Evolutionary conservation across 2,113 vertebrate genomes (phyloP), one percentile per base, ranked within the genome.

Genomic region (Stigmatopora nigra): DNA sequence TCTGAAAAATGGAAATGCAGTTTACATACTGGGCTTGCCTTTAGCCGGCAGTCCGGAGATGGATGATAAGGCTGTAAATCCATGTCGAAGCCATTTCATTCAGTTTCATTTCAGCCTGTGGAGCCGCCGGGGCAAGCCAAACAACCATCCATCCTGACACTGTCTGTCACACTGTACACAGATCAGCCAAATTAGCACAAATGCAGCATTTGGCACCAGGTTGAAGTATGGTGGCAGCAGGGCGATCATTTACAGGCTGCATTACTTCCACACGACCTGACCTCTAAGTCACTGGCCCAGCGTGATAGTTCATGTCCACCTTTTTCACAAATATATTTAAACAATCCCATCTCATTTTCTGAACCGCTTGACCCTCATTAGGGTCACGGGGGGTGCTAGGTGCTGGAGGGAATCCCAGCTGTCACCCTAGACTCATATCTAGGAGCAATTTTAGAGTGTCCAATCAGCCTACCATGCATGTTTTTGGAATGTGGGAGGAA

Each of bases 181-280:
- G 81, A 78, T 73, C 73, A 36, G 78, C 17, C 35, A 77, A 86
- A 86, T 86, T 84, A 86, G 84, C 83, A 83, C 81, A 77, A 86
- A 82, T 31, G 77, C 74, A 70, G 76, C 25, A n/a, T 76, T 69
- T 22, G 36, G 74, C 76, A 78, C 84, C 80, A 65, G 62, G 58
- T 69, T 84, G 82, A 86, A 78, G 79, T 84, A 83, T 87, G 81
- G 80, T 73, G 82, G 76, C 82, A 79, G 76, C 59, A 25, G 78
- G 71, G 71, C 56, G 49, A 86, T 87, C 81, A 84, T 84, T 88
- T 87, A 85, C 82, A 48, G 70, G 70, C 73, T 63, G 67, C 69
- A 72, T 82, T 83, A 79, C 80, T 82, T 82, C 84, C 80, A 75
- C 73, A 84, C 71, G 83, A 83, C 82, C 82, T 76, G 74, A 81